Conservation (phyloP, 2,113 vertebrate genomes). For the Leptodactylus fuscus region DNA sequence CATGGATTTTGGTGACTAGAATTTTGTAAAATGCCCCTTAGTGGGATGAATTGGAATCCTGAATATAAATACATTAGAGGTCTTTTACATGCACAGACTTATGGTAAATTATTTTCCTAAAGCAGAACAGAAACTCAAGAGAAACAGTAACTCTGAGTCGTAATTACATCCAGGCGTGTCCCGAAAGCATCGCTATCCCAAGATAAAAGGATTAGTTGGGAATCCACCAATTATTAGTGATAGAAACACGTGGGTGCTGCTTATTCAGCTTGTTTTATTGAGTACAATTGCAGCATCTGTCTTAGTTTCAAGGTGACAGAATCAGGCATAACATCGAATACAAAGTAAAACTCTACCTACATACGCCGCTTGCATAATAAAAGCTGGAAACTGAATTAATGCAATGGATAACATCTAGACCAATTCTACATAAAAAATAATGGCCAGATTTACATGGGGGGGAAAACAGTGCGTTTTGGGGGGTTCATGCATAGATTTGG, state of each 20-base stretch:
- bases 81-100: background rate
- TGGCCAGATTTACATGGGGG: too few species aligned
- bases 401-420: too few species aligned
- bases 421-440: too few species aligned
- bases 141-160: background rate
- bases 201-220: constrained; percentile 1
- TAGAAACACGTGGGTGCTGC: background rate
- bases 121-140: background rate
- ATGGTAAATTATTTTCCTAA: background rate
- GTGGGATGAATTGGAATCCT: background rate
- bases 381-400: too few species aligned
- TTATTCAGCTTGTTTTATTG: background rate
- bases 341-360: too few species aligned
- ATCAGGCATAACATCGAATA: background rate
- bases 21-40: background rate
- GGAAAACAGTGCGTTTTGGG: too few species aligned
- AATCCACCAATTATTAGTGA: background rate
- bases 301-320: background rate
- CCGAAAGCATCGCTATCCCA: background rate
- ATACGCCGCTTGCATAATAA: too few species aligned
- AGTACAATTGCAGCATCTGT: background rate
- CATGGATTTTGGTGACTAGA: too few species aligned
- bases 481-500: too few species aligned
- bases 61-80: background rate
- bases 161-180: background rate